Base-by-base conservation (phyloP, 2,797 vertebrate species). In the Mareca strepera region DNA sequence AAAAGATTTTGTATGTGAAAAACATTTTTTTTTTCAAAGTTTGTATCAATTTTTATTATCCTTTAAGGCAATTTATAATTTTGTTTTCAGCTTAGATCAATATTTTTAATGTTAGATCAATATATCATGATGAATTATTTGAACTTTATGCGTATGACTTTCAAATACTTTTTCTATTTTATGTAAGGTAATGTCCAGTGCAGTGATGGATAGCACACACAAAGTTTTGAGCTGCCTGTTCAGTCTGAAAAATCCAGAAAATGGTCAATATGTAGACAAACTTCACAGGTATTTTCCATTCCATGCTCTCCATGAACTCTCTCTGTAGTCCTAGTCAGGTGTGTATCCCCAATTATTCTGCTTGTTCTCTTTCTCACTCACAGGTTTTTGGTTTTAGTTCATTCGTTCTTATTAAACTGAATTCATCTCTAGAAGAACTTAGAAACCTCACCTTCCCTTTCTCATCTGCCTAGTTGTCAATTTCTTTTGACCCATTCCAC, bases 41-140 rank as follows among this genome's bases (percentile, higher is more conserved):
- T 50, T 66, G 2, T 31, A 58, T 59, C 15, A 69, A 66, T 59
- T 10, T 75, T 91, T 55, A 58, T 48, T 89, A 53, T 23, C 50
- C 60, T 88, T 90, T 82, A 56, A 67, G 26, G 35, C 78, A 89
- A 82, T 86, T 63, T 25, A 63, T 80, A 80, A 67, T 56, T 87
- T 87, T 82, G 14, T 93, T 84, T 91, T 77, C 23, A 52, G 7
- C 10, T 93, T 82, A 67, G 31, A 64, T 95, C 67, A 80, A 67
- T 93, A 82, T 90, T 93, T 94, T 21, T 64, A 82, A 85, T 70
- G 46, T 58, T 89, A 73, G 35, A 31, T 53, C 77, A 94, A 86
- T 84, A 84, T 29, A 68, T 55, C 10, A 5, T 56, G n/a, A 64
- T 6, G 91, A 83, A 93, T 73, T 88, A 84, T 53, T 86, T 93